Evolutionary conservation across 2,797 vertebrate genomes (phyloP), one percentile per base, ranked within the genome.

Genomic region (Apogon hyalosoma): DNA sequence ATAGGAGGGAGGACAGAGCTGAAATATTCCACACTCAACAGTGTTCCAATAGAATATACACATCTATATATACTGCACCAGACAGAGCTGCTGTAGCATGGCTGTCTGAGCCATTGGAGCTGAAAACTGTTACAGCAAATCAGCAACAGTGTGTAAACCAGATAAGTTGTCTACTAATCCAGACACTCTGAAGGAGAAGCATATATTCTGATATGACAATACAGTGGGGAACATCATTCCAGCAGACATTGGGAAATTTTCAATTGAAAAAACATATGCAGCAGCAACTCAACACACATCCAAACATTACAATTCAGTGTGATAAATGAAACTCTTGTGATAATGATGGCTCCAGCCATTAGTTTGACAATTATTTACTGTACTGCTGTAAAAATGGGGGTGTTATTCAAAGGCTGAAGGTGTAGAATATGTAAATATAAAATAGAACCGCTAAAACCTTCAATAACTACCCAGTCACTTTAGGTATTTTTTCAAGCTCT

Each of bases 121-220:
- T 70, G 43, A 36, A 72, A 46, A 39, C 45, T 1, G 14, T 39
- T 1, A 2, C 49, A 63, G 49, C 6, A 43, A 40, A 46, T 59
- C 40, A 18, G 16, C 19, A 21, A 49, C 51, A 40, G 12, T 56
- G 58, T 24, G 16, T 9, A 57, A 62, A 55, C 51, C 46, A 8
- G 40, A 77, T 55, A 19, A 75, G 78, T 67, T 31, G 43, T 59
- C 46, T 36, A 12, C 47, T 11, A 13, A 58, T 42, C 39, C 14
- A 31, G 43, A 62, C 2, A 15, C 28, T 42, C 45, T 19, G 43
- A 11, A 15, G 52, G 19, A 21, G 3, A 21, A 21, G 19, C 19
- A 21, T 21, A 21, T 21, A 48, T 39, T 31, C 51, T 9, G 43
- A 52, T 6, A 28, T 28, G 40, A 19, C 33, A 16, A 45, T 4